Conservation (phyloP, 2,797 vertebrate genomes). For the Halcyon badia region DNA sequence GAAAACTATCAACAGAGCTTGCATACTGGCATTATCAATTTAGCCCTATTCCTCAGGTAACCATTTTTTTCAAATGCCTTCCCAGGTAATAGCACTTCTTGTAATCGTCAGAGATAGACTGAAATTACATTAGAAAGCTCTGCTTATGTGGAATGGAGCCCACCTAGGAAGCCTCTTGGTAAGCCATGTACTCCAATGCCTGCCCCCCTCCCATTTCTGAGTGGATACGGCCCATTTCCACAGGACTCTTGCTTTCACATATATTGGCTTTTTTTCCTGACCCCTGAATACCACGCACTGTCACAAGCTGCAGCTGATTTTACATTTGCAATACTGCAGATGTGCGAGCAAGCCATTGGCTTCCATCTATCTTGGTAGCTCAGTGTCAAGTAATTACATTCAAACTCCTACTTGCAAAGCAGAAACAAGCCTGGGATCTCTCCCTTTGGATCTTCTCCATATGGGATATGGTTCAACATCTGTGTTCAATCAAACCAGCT, state of each 20-base stretch:
- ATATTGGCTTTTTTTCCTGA: not conserved
- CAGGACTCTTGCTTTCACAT: not conserved
- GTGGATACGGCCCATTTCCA: not conserved
- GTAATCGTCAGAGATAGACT: not conserved
- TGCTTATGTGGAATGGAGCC: not conserved
- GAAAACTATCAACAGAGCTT: not conserved
- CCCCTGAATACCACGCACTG: not conserved
- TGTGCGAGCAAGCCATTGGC: not conserved
- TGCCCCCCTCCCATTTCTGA: not conserved
- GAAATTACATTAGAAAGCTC: not conserved
- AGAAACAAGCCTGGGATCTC: constrained; percentile 30
- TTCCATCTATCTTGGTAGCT: constrained; percentile 29
- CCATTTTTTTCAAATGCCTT: not conserved
- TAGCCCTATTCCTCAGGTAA: not conserved
- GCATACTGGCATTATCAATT: not conserved
- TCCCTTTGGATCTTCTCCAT: constrained; percentile 68
- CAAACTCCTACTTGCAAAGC: constrained; percentile 49
- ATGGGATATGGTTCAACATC: constrained; percentile 78
- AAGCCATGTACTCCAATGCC: not conserved
- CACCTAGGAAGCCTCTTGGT: not conserved
- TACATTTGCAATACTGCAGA: not conserved
- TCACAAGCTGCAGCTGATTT: not conserved
- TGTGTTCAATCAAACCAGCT: constrained; percentile 79
- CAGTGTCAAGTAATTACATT: constrained; percentile 1
- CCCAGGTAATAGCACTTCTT: not conserved